Conservation (phyloP, 2,888 invertebrate species). For the Campoletis raptor region DNA sequence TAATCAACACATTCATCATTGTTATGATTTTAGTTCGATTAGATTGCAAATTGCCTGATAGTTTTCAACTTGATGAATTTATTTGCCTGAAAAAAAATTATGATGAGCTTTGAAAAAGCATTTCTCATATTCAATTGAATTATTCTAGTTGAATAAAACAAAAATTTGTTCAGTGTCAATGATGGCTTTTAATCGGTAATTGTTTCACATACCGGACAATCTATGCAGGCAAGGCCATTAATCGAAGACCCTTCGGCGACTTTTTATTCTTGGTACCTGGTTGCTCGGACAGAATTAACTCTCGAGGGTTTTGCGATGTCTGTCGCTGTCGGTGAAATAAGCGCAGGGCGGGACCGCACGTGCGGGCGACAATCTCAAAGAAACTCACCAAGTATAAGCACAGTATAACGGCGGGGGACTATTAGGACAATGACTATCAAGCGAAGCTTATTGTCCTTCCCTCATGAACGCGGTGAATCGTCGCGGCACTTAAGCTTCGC, state of each 20-base stretch:
- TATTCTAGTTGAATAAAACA: neutral
- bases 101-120: neutral
- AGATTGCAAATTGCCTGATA: neutral
- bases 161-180: conserved; percentile 16
- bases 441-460: conserved; percentile 83
- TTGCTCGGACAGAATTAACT: conserved; percentile 64
- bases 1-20: neutral
- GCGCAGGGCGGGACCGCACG: conserved; percentile 61
- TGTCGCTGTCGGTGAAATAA: conserved; percentile 58
- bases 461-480: conserved; percentile 77
- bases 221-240: conserved; percentile 23
- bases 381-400: conserved; percentile 49
- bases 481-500: conserved; percentile 45
- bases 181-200: conserved; percentile 19
- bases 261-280: conserved; percentile 18
- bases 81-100: neutral
- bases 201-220: conserved; percentile 17
- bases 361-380: conserved; percentile 65
- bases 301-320: conserved; percentile 52
- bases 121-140: neutral
- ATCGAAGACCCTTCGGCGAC: conserved; percentile 42
- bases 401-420: conserved; percentile 59
- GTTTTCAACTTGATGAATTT: neutral
- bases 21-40: neutral
- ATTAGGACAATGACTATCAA: conserved; percentile 83